Evolutionary conservation across 2,797 vertebrate species (phyloP).

Genomic region (Mareca penelope): DNA sequence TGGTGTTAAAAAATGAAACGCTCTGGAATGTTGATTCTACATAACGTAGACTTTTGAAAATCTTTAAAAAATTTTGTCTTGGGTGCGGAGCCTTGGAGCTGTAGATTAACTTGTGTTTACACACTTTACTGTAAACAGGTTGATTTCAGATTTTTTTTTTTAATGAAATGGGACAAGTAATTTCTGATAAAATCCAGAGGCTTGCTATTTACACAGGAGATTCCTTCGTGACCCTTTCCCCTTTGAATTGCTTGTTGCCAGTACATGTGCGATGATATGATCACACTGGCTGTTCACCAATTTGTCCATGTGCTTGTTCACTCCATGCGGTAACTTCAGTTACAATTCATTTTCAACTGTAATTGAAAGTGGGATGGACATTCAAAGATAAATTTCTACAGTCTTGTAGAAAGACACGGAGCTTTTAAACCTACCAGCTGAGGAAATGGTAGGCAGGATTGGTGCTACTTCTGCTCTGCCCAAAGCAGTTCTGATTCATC

Average conservation of each 20-base stretch:
- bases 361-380: neutral
- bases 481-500: neutral
- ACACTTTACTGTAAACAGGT: neutral
- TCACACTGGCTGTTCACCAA: neutral
- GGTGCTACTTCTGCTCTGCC: neutral
- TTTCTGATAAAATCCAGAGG: neutral
- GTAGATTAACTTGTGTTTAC: neutral
- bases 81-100: neutral
- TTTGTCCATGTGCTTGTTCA: neutral
- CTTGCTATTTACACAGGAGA: neutral
- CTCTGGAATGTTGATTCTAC: neutral
- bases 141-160: neutral
- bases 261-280: rapidly evolving
- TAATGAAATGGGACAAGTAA: neutral
- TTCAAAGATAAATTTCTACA: neutral
- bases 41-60: neutral
- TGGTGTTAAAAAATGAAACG: neutral
- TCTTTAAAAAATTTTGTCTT: neutral
- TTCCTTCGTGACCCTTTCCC: neutral
- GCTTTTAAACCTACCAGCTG: neutral
- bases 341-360: neutral
- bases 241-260: neutral
- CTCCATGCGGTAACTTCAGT: neutral
- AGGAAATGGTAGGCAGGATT: neutral
- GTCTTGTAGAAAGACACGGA: neutral